Evolutionary conservation across 2,888 invertebrate genomes (phyloP).

Genomic region (Augochlorella aurata): DNA sequence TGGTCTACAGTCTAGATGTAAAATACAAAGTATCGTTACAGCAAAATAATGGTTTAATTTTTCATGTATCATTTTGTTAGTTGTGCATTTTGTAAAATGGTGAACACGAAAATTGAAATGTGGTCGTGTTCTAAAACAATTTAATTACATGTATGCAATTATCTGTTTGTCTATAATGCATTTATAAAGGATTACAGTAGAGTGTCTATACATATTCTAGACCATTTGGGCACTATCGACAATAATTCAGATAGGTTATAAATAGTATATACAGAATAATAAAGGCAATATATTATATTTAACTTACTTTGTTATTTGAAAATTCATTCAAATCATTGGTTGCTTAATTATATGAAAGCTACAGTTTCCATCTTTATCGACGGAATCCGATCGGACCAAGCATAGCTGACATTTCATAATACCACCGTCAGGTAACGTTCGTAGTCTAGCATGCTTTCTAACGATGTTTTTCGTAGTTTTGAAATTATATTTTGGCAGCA

Average conservation of each 20-base stretch:
- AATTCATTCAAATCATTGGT: background rate
- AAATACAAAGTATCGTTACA: background rate
- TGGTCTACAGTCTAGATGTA: too few relatives aligned
- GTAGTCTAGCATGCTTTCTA: constrained; percentile 1
- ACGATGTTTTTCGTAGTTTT: constrained; percentile 15
- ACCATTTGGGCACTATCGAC: background rate
- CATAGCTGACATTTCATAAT: constrained; percentile 1
- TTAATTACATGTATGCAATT: background rate
- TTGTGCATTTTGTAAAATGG: constrained; percentile 6
- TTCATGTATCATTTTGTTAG: background rate
- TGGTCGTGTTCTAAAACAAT: constrained; percentile 65
- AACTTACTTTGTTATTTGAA: background rate
- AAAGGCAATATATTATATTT: background rate
- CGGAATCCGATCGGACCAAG: background rate
- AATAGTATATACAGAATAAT: background rate
- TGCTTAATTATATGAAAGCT: background rate
- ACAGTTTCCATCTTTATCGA: constrained; percentile 27
- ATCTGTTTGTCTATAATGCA: background rate
- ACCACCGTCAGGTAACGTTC: constrained; percentile 37
- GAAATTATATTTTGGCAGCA: background rate
- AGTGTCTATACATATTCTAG: background rate
- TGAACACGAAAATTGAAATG: constrained; percentile 65
- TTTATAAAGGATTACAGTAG: background rate
- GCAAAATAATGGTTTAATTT: constrained; percentile 12
- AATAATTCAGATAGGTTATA: background rate